Evolutionary conservation across 2,888 invertebrate species (phyloP).

Genomic region (Rhingia campestris): DNA sequence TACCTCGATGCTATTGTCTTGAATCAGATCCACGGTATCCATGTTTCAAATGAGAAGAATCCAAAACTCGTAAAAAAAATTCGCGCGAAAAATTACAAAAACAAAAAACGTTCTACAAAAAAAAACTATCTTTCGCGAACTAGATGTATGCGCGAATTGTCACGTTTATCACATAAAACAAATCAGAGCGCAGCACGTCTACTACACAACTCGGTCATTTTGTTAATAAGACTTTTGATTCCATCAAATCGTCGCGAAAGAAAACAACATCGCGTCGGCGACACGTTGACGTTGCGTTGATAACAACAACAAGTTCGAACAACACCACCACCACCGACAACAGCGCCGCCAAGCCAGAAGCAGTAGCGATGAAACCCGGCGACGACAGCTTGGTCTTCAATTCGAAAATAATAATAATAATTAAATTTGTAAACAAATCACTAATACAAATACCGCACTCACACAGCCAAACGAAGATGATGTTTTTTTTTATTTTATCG

Average conservation of each 20-base stretch:
- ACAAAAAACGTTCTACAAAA: slow-evolving; percentile 5
- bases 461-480: background rate
- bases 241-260: slow-evolving; percentile 64
- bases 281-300: slow-evolving; percentile 18
- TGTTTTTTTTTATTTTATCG: background rate
- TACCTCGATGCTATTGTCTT: slow-evolving; percentile 76
- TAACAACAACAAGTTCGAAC: slow-evolving; percentile 10
- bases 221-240: slow-evolving; percentile 70
- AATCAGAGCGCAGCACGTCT: slow-evolving; percentile 68
- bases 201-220: slow-evolving; percentile 71
- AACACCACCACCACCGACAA: background rate
- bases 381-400: slow-evolving; percentile 71
- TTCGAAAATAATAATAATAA: slow-evolving; percentile 66
- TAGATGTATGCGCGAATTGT: slow-evolving; percentile 22
- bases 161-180: slow-evolving; percentile 56
- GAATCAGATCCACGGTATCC: slow-evolving; percentile 60
- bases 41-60: slow-evolving; percentile 1
- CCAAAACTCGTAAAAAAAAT: background rate
- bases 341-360: slow-evolving; percentile 16
- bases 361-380: slow-evolving; percentile 31
- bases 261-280: slow-evolving; percentile 19
- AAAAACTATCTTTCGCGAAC: slow-evolving; percentile 6
- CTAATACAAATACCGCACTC: slow-evolving; percentile 36
- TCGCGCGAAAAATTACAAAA: slow-evolving; percentile 4
- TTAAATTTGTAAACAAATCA: slow-evolving; percentile 72